Evolutionary conservation across 2,888 invertebrate genomes (phyloP), one percentile per base, ranked within the genome.

Genomic region (Microctonus aethiopoides): DNA sequence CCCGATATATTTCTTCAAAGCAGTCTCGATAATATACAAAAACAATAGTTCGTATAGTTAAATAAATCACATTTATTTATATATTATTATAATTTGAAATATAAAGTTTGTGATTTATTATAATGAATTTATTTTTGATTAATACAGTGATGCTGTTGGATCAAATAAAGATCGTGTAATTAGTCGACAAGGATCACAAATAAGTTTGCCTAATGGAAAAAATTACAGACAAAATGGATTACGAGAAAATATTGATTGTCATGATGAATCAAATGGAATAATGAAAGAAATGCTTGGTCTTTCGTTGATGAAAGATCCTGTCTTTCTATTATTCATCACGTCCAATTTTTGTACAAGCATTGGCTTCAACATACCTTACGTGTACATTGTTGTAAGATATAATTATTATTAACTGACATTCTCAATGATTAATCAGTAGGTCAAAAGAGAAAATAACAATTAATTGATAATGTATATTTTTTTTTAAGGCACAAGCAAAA

Each of bases 321-420:
- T 97, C 75, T 99, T 98, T 86, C 89, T 98, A 74, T 88, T 98
- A 72, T 99, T 98, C 86, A 92, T 94, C 13, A 79, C 96, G 67
- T 98, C 98, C 46, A 99, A 99, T 87, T 96, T 99, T 86, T 92
- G 95, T 83, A 97, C 97, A 54, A 97, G 96, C 84, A 93, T 98
- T 82, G 97, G 97, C 72, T 97, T 96, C 89, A 96, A 97, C 86
- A 92, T 97, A 82, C 98, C 98, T 39, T 97, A 96, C 84, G 92
- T 97, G 65, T 97, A 95, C 83, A 90, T 94, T 71, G 92, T 93
- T 78, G 89, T 89, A 80, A 84, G 87, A 56, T 34, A 61, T 54
- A 34, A 26, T 59, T 16, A 63, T 11, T 46, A 57, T 16, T 16
- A 4, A 52, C 4, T 1, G 26, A 5, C 7, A 32, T n/a, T 52